These are phyloP conservation scores for Eulemur rubriventer DNA, from an alignment of 2,797 vertebrate species.

Conservation along the genomic window DNA sequence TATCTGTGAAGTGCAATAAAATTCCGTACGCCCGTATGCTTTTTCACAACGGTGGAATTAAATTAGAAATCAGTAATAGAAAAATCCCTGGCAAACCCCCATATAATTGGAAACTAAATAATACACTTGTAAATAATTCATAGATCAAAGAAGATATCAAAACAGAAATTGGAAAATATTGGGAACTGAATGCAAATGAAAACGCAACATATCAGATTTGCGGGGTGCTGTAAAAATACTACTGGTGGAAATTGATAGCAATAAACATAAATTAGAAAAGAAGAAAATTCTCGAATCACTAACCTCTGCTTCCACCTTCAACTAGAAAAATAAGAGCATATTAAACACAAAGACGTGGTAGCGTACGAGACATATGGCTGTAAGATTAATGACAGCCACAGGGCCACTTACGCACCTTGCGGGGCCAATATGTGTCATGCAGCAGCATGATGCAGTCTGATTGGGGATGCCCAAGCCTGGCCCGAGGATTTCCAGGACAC, in stretches of 20 bases:
- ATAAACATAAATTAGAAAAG: background rate
- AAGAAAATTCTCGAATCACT: background rate
- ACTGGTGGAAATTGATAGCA: background rate
- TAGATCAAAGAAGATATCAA: slow-evolving; percentile 11
- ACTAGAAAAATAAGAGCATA: background rate
- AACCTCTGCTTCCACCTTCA: background rate
- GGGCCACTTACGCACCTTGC: background rate
- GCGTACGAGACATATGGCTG: background rate
- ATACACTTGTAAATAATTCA: slow-evolving; percentile 2
- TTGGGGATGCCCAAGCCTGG: background rate
- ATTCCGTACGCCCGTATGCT: background rate
- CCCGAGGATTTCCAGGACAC: background rate
- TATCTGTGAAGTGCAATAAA: background rate
- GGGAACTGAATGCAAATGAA: background rate
- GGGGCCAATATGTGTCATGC: background rate
- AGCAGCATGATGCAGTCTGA: background rate
- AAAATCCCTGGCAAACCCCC: background rate
- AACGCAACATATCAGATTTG: background rate
- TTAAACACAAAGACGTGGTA: background rate
- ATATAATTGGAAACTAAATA: background rate
- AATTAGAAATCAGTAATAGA: background rate
- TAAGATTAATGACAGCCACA: background rate
- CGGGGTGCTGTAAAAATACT: background rate
- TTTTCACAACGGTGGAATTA: background rate
- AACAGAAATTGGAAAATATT: background rate